Percentiles rank a stretch among this genome's conserved stretches.
Evolutionary conservation across 2,797 vertebrate genomes (phyloP).

Genomic region (Smutsia temminckii): DNA sequence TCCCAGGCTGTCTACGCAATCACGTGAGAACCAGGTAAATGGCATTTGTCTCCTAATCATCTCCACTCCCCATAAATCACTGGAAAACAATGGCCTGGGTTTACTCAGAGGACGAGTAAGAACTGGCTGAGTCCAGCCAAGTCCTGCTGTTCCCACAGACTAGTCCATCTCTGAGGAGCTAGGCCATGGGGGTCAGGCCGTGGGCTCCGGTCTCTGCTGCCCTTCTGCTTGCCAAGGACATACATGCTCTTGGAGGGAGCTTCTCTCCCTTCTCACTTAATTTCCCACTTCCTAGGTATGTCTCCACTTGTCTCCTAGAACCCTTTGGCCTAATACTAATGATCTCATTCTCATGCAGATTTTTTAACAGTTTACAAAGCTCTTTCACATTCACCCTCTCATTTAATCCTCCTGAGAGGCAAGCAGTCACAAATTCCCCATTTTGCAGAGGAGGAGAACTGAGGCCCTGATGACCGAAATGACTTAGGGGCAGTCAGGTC

Average conservation of each 20-base stretch:
- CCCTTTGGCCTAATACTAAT: not conserved
- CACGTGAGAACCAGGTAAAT: not conserved
- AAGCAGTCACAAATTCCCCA: not conserved
- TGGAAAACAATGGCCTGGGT: not conserved
- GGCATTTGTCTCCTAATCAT: not conserved
- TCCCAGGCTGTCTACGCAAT: not conserved
- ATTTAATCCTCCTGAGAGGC: not conserved
- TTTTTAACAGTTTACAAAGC: not conserved
- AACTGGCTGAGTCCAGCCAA: not conserved
- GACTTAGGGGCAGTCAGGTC: not conserved
- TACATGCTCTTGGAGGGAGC: not conserved
- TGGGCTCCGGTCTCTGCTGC: not conserved
- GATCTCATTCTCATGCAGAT: not conserved
- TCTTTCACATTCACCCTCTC: not conserved
- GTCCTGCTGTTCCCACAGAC: not conserved
- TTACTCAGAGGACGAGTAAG: not conserved
- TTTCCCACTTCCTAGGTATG: not conserved
- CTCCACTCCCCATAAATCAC: not conserved
- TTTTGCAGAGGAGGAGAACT: constrained; percentile 44
- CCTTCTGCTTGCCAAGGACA: not conserved
- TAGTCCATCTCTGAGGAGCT: not conserved
- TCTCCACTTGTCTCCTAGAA: not conserved
- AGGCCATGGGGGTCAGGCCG: not conserved
- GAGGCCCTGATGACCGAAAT: not conserved
- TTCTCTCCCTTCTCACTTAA: not conserved